These are phyloP conservation scores for Sisyra terminalis DNA, from an alignment of 2,888 invertebrate genomes.

Conservation along the genomic window DNA sequence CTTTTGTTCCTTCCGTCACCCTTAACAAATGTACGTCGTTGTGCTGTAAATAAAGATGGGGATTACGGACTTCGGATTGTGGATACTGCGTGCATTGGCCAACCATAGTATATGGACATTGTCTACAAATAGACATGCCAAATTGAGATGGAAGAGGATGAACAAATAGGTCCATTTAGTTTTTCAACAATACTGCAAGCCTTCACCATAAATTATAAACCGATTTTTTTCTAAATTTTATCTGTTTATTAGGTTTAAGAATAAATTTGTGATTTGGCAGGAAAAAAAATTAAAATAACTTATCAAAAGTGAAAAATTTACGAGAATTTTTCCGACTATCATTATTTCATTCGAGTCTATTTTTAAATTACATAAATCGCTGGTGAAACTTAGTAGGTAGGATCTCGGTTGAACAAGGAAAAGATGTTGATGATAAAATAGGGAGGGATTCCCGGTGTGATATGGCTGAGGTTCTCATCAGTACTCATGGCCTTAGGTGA, in stretches of 20 bases:
- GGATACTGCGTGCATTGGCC: neutral
- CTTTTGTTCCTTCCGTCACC: slow-evolving; percentile 4
- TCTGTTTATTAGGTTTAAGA: no score
- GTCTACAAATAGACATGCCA: slow-evolving; percentile 10
- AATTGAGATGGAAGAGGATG: slow-evolving; percentile 14
- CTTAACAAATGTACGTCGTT: slow-evolving; percentile 3
- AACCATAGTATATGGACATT: slow-evolving; percentile 6
- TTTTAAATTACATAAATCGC: no score
- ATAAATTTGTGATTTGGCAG: no score
- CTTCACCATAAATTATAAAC: no score
- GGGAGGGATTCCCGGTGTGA: slow-evolving; percentile 5
- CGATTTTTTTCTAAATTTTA: no score
- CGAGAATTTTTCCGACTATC: no score
- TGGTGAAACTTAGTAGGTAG: no score
- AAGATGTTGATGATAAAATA: slow-evolving; percentile 6
- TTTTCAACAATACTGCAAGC: no score
- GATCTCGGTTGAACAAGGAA: neutral
- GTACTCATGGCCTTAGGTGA: slow-evolving; percentile 8
- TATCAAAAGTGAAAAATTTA: no score
- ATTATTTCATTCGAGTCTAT: no score
- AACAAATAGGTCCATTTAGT: no score
- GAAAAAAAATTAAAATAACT: no score
- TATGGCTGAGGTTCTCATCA: slow-evolving; percentile 7
- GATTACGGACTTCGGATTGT: neutral
- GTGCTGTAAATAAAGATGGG: slow-evolving; percentile 5